Base-by-base conservation (phyloP, 2,888 invertebrate genomes). In the Eulithis testata region DNA sequence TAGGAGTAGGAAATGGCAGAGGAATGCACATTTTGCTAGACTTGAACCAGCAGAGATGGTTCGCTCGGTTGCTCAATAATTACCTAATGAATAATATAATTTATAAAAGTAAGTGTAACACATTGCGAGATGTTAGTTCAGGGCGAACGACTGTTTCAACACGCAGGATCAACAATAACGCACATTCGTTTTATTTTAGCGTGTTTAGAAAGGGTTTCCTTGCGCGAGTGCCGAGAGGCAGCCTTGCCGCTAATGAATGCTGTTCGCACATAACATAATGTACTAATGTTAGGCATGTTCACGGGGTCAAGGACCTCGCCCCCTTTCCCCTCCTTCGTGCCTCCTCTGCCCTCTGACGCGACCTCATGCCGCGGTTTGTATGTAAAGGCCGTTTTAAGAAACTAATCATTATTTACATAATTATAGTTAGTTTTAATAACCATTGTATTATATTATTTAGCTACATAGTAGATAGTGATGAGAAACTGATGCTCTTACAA, bases 141-240 rank as follows among this genome's bases (percentile, higher is more conserved):
- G 5, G 45, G 45, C 45, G 12, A 12, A 45, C 45, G 2, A 7
- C 12, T 45, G 5, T 12, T 6, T 11, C 45, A 45, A 45, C 37
- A 37, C 6, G n/a, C 45, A 45, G 45, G 45, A 12, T 45, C 7
- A n/a, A 12, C 12, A 12, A 45, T 12, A 45, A 14, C 12, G 21
- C 21, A 12, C 4, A n/a, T 44, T 47, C 11, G 9, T 21, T 49
- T 9, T 49, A 49, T 49, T 21, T 21, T 14, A 49, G 9, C 4
- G 21, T 21, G n/a, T 63, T 63, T 63, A 63, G 63, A 63, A 63
- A 63, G 63, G 63, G 63, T 58, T 57, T 47, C 57, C 53, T 58
- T 40, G 52, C 55, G 12, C 31, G 31, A 40, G 31, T 11, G 8
- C 3, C 63, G 6, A 36, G 52, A 21, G 44, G 37, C 45, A 44